Evolutionary conservation across 2,113 vertebrate species (phyloP).

Genomic region (Antechinus stuartii): DNA sequence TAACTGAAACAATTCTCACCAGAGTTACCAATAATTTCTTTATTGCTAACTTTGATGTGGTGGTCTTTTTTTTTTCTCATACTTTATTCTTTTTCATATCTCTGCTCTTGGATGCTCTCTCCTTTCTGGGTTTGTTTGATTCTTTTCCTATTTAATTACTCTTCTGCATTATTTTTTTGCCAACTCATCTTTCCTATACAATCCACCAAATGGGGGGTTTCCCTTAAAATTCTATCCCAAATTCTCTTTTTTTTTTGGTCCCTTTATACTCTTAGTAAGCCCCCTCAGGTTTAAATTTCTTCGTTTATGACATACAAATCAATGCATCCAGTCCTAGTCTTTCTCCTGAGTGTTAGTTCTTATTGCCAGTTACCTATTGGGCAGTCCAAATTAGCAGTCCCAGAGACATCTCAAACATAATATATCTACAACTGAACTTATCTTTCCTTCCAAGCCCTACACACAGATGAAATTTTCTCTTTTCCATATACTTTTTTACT

Average conservation of each 20-base stretch:
- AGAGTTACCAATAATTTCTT: not conserved
- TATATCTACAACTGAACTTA: not conserved
- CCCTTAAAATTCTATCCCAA: not conserved
- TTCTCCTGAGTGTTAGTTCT: not conserved
- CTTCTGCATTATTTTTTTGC: not conserved
- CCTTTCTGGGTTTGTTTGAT: not conserved
- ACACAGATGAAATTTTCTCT: not conserved
- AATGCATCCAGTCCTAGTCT: not conserved
- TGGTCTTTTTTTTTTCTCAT: not conserved
- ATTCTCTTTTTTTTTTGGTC: not conserved
- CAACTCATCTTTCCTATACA: not conserved
- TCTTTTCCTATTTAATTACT: not conserved
- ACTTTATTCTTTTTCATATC: not conserved
- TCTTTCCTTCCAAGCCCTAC: not conserved
- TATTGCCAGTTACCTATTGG: not conserved
- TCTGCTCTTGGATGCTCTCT: not conserved
- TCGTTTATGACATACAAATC: no score
- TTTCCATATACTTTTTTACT: not conserved
- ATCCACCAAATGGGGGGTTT: no score
- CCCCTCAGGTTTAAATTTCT: not conserved
- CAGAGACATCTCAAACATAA: not conserved
- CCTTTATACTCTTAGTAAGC: not conserved
- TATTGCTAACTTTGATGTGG: not conserved
- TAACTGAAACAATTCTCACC: not conserved
- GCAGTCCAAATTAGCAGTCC: not conserved